Conservation (phyloP, 2,797 vertebrate species). For the Hoplostethus atlanticus region DNA sequence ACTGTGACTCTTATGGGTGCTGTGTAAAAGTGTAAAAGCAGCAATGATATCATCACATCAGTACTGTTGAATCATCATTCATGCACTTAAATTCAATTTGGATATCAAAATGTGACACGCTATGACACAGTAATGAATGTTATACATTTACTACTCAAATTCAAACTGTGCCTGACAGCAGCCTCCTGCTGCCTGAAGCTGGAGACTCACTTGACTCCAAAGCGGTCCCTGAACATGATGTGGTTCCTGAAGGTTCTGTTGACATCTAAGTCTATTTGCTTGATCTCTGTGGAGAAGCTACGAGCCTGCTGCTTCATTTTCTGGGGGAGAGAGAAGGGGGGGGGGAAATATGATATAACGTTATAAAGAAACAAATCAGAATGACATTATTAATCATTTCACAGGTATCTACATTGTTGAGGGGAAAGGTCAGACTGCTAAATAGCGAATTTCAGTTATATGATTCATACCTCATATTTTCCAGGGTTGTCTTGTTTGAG, state of each 20-base stretch:
- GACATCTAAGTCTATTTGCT: slow-evolving; percentile 94
- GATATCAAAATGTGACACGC: not conserved
- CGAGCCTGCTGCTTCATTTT: slow-evolving; percentile 94
- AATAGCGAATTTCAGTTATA: not conserved
- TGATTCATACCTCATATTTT: slow-evolving; percentile 88
- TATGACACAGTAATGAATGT: not conserved
- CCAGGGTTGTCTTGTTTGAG: slow-evolving; percentile 87
- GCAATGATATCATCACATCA: not conserved
- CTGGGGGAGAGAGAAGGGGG: slow-evolving; percentile 66
- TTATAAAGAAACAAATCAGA: not conserved
- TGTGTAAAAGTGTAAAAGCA: not conserved
- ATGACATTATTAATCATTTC: not conserved
- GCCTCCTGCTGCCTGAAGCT: not conserved
- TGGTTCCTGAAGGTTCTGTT: slow-evolving; percentile 96
- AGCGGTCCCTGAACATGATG: slow-evolving; percentile 96
- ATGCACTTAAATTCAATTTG: not conserved
- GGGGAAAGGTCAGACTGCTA: not conserved
- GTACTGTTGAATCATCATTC: not conserved
- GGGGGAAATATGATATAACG: not conserved
- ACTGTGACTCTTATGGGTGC: not conserved
- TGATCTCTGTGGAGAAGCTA: slow-evolving; percentile 90
- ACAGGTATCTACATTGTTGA: not conserved
- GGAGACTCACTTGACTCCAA: slow-evolving; percentile 91
- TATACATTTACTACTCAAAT: not conserved
- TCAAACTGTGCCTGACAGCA: not conserved